Evolutionary conservation across 2,797 vertebrate species (phyloP).

Genomic region (Gymnothorax reevesii): DNA sequence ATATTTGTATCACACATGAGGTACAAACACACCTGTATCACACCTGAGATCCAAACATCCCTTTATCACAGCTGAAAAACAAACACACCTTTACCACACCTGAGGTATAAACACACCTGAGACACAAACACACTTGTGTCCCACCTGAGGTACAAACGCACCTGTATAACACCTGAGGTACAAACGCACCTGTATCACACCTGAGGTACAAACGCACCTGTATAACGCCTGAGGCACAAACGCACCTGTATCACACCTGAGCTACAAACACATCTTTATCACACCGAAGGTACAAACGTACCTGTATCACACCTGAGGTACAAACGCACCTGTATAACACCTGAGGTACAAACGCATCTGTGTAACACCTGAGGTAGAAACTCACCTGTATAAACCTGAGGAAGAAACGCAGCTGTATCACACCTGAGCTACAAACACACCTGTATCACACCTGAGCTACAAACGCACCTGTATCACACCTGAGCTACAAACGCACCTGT

Average conservation of each 20-base stretch:
- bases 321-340: too few relatives aligned
- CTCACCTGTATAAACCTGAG: too few relatives aligned
- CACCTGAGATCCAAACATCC: background rate
- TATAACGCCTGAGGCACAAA: background rate
- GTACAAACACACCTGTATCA: background rate
- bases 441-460: slow-evolving; percentile 70
- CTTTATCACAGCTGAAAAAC: background rate
- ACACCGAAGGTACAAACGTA: background rate
- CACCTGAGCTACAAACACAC: background rate
- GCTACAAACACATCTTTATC: background rate
- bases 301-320: slow-evolving; percentile 70
- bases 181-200: slow-evolving; percentile 56
- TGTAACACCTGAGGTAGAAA: background rate
- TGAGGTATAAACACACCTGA: slow-evolving; percentile 74
- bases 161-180: background rate
- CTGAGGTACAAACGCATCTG: slow-evolving; percentile 70
- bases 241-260: slow-evolving; percentile 69
- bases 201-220: slow-evolving; percentile 58
- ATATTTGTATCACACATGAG: slow-evolving; percentile 71
- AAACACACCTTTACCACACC: background rate
- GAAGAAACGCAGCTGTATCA: background rate
- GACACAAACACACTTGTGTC: background rate
- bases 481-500: background rate
- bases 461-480: background rate
- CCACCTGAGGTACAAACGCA: slow-evolving; percentile 70